phyloP scores from a whole-genome alignment of 2,888 invertebrate genomes.

The Sturmia bella region DNA sequence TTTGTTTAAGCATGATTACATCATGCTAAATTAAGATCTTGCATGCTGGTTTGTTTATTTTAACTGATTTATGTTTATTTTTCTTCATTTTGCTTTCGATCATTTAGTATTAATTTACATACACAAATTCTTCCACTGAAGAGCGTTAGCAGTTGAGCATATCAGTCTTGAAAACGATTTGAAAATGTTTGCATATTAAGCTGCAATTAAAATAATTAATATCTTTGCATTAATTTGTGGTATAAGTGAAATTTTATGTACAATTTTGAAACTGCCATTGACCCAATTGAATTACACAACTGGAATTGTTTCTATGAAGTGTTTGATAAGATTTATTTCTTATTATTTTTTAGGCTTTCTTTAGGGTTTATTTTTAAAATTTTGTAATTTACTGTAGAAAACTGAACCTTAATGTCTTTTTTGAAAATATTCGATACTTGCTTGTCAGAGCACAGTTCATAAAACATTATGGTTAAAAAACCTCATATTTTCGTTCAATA shows the following conservation, averaged over 20 bases:
- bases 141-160: background rate
- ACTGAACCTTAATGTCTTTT: too few species aligned
- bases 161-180: background rate
- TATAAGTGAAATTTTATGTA: background rate
- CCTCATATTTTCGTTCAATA: too few species aligned
- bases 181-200: background rate
- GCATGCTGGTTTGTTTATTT: background rate
- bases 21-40: constrained; percentile 23
- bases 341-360: too few species aligned
- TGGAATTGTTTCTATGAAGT: background rate
- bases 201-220: too few species aligned
- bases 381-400: too few species aligned
- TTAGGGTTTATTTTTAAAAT: too few species aligned
- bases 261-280: background rate
- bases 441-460: too few species aligned
- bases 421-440: too few species aligned
- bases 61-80: constrained; percentile 15
- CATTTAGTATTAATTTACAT: constrained; percentile 1
- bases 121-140: background rate
- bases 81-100: constrained; percentile 1
- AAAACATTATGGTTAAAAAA: too few species aligned
- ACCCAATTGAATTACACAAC: background rate
- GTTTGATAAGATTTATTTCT: too few species aligned
- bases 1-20: constrained; percentile 22
- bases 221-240: background rate